Evolutionary conservation across 2,797 vertebrate genomes (phyloP).

Genomic region (Spheniscus humboldti): DNA sequence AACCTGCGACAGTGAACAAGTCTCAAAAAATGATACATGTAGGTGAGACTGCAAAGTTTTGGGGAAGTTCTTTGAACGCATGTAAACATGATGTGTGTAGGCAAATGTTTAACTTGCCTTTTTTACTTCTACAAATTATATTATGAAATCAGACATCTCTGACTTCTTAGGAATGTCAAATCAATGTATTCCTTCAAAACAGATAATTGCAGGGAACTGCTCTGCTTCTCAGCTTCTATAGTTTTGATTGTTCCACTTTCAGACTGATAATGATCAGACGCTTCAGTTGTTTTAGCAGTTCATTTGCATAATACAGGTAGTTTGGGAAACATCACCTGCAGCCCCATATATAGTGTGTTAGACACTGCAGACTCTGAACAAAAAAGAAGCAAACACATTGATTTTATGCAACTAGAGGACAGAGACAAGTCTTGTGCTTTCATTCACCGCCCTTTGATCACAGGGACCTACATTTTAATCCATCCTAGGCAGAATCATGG

Average conservation of each 20-base stretch:
- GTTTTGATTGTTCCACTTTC: slow-evolving; percentile 71
- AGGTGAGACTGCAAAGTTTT: slow-evolving; percentile 74
- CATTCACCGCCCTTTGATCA: slow-evolving; percentile 36
- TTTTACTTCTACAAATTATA: slow-evolving; percentile 79
- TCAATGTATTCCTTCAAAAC: slow-evolving; percentile 75
- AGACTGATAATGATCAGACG: slow-evolving; percentile 55
- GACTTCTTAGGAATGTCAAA: slow-evolving; percentile 80
- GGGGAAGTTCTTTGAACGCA: slow-evolving; percentile 75
- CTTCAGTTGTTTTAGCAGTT: slow-evolving; percentile 51
- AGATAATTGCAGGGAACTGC: slow-evolving; percentile 73
- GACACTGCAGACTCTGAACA: background rate
- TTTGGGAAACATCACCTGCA: slow-evolving; percentile 34
- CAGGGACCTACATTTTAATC: slow-evolving; percentile 28
- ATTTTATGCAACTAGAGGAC: slow-evolving; percentile 39
- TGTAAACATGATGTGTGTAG: slow-evolving; percentile 74
- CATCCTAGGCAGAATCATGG: background rate
- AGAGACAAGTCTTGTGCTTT: slow-evolving; percentile 6
- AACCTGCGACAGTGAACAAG: slow-evolving; percentile 59
- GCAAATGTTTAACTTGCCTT: slow-evolving; percentile 78
- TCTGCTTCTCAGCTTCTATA: slow-evolving; percentile 66
- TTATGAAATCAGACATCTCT: slow-evolving; percentile 76
- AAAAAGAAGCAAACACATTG: background rate
- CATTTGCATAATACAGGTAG: slow-evolving; percentile 53
- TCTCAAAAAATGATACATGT: slow-evolving; percentile 69
- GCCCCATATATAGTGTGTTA: slow-evolving; percentile 46